These are phyloP conservation scores for Lycorma delicatula DNA, from an alignment of 1,140 invertebrate genomes.

Conservation along the genomic window DNA sequence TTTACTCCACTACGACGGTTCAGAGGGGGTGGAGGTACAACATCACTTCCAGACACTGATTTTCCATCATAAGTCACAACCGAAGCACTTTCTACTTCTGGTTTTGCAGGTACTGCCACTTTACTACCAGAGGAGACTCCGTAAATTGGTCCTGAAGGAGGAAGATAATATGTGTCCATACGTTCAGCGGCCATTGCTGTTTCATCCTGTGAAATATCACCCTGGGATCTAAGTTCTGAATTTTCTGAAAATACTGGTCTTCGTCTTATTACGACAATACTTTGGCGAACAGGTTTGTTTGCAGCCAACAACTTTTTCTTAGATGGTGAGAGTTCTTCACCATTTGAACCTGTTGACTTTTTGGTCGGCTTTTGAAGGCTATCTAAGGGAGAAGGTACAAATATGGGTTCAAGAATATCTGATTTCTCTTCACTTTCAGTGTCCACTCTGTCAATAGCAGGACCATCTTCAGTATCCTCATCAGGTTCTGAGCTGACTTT, in stretches of 20 bases:
- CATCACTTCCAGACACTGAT: conserved; percentile 50
- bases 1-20: not conserved
- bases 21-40: conserved; percentile 11
- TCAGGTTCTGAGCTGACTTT: conserved; percentile 16
- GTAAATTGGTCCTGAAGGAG: conserved; percentile 39
- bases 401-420: conserved; percentile 61
- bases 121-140: not conserved
- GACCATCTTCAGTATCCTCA: conserved; percentile 12
- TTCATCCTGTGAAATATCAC: conserved; percentile 40
- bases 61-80: conserved; percentile 65
- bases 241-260: conserved; percentile 15
- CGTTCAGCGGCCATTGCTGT: conserved; percentile 59
- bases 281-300: conserved; percentile 6
- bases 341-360: conserved; percentile 18
- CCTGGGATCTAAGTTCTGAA: conserved; percentile 19
- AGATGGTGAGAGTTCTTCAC: conserved; percentile 13
- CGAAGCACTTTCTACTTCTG: conserved; percentile 35
- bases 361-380: conserved; percentile 19
- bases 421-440: conserved; percentile 34
- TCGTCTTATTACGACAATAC: conserved; percentile 11
- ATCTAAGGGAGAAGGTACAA: conserved; percentile 58
- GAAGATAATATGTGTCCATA: conserved; percentile 56
- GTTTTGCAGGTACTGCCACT: not conserved
- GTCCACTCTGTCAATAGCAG: conserved; percentile 36
- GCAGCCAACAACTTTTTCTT: conserved; percentile 7